These are phyloP conservation scores for Pituophis catenifer DNA, from an alignment of 2,113 vertebrate species.

Conservation along the genomic window DNA sequence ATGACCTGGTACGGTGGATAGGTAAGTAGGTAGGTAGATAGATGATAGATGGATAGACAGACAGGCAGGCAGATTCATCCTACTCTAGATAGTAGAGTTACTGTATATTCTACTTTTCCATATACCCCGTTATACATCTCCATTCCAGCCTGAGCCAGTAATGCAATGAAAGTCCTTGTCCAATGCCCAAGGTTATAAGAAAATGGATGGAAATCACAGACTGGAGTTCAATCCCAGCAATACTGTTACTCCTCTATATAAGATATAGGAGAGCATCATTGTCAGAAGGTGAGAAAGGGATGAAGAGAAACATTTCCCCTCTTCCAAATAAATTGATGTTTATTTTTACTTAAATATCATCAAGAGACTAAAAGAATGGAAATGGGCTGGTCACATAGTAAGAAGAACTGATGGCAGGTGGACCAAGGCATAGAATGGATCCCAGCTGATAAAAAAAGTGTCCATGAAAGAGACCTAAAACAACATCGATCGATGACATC, in stretches of 20 bases:
- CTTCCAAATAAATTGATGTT: not conserved
- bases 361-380: too few species aligned
- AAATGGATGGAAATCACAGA: not conserved
- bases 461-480: too few species aligned
- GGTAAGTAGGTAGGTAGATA: not conserved
- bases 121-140: not conserved
- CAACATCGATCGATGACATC: too few species aligned
- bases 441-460: too few species aligned
- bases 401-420: too few species aligned
- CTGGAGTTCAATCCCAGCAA: not conserved
- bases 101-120: not conserved
- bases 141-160: not conserved
- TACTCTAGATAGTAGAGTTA: too few species aligned
- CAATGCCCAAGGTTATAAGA: not conserved
- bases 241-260: not conserved
- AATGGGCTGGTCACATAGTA: too few species aligned
- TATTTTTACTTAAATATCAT: not conserved
- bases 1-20: not conserved
- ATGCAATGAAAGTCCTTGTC: not conserved
- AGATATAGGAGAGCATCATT: not conserved
- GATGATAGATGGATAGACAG: too few species aligned
- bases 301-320: not conserved
- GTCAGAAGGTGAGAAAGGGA: not conserved
- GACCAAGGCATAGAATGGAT: too few species aligned
- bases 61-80: not conserved